Evolutionary conservation across 2,888 invertebrate genomes (phyloP).

Genomic region (Drosophila neonasuta): DNA sequence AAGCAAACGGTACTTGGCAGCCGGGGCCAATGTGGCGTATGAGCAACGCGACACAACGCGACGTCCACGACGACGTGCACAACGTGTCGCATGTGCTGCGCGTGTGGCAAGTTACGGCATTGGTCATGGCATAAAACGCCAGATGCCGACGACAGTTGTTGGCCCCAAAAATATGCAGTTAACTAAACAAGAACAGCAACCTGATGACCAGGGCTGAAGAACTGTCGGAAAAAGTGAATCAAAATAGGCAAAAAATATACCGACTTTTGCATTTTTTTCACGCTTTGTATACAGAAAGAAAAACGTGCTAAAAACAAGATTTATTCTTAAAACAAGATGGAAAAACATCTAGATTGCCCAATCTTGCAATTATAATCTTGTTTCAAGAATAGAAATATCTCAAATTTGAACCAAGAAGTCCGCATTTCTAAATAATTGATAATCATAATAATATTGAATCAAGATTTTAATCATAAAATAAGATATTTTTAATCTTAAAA

Average conservation of each 20-base stretch:
- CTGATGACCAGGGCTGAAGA: constrained; percentile 13
- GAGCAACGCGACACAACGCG: constrained; percentile 54
- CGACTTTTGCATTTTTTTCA: too few species aligned
- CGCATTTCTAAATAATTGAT: too few species aligned
- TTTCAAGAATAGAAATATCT: too few species aligned
- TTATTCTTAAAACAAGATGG: too few species aligned
- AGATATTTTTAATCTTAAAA: too few species aligned
- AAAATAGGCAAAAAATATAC: neutral
- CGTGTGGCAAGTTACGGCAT: constrained; percentile 33
- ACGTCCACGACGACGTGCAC: constrained; percentile 20
- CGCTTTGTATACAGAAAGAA: too few species aligned
- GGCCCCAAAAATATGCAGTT: constrained; percentile 43
- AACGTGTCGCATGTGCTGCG: constrained; percentile 53
- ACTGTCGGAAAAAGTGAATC: neutral
- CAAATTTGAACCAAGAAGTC: too few species aligned
- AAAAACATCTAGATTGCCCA: too few species aligned
- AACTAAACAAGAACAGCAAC: constrained; percentile 46
- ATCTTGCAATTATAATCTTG: too few species aligned
- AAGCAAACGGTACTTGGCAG: constrained; percentile 16
- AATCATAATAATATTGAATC: too few species aligned
- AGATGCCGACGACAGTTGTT: constrained; percentile 29
- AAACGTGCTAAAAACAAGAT: too few species aligned
- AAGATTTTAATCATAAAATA: too few species aligned
- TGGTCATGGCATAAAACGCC: constrained; percentile 23
- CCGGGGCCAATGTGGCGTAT: constrained; percentile 52